phyloP scores from a whole-genome alignment of 2,797 vertebrate species.

The Bovichtus diacanthus region DNA sequence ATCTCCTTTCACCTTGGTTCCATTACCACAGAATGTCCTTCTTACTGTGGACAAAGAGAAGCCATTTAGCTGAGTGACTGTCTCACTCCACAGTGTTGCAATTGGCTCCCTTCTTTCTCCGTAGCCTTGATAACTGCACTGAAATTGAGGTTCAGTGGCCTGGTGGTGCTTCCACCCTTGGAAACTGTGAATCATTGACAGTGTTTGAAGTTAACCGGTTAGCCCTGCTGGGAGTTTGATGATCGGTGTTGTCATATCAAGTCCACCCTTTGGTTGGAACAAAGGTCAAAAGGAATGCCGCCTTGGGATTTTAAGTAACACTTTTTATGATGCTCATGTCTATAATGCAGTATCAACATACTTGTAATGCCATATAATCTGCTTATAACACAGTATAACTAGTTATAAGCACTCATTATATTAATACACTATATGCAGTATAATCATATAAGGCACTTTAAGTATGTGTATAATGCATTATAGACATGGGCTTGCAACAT shows the following conservation, averaged over 20 bases:
- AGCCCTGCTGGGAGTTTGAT: slow-evolving; percentile 16
- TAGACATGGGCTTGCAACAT: too few relatives aligned
- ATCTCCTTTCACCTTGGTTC: slow-evolving; percentile 50
- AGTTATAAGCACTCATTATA: too few relatives aligned
- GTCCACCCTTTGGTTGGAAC: slow-evolving; percentile 2
- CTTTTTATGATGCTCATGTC: too few relatives aligned
- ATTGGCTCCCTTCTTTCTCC: slow-evolving; percentile 40
- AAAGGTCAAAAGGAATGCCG: slow-evolving; percentile 28
- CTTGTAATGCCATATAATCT: too few relatives aligned
- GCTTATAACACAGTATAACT: too few relatives aligned
- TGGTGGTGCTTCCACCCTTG: slow-evolving; percentile 29
- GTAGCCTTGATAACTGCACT: slow-evolving; percentile 46
- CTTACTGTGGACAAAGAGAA: slow-evolving; percentile 48
- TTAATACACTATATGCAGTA: too few relatives aligned
- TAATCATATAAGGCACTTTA: too few relatives aligned
- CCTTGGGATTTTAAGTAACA: neutral
- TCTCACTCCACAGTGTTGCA: slow-evolving; percentile 47
- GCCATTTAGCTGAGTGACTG: slow-evolving; percentile 61
- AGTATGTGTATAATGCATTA: too few relatives aligned
- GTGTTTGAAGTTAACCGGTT: slow-evolving; percentile 35
- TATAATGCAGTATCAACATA: too few relatives aligned
- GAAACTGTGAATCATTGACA: slow-evolving; percentile 61
- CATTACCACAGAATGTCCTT: slow-evolving; percentile 41
- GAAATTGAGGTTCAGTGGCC: slow-evolving; percentile 48
- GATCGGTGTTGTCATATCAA: slow-evolving; percentile 19